Evolutionary conservation across 53 echinoderm and acorn worm genomes (phyloP), one percentile per base, ranked within the genome.

Genomic region (Echinometra lucunter): DNA sequence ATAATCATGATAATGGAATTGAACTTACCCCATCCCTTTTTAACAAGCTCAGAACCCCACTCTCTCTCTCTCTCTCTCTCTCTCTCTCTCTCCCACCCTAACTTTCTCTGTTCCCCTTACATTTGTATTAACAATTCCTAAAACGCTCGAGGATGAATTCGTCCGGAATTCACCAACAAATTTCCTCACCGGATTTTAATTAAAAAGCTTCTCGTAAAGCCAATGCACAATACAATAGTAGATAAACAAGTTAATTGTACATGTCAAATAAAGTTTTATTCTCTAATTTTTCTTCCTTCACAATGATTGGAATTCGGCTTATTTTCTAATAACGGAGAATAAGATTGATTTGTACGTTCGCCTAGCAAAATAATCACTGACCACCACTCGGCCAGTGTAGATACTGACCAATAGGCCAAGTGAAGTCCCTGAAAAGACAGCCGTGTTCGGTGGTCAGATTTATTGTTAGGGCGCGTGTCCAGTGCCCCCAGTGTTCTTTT

Each of bases 361-460:
- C 78, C 78, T 78, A 78, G 42, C 78, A 78, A 78, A 78, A 78
- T 78, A 42, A 78, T 78, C 78, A 78, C 78, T 78, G 78, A 78
- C 78, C 78, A 78, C 38, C 9, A n/a, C n/a, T 25, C 35, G 6
- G 40, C 75, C 19, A 72, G 78, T 16, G 6, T 42, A 21, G 42
- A 6, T 38, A 42, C 42, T 40, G 78, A 78, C 78, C 78, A 78
- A 10, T 42, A 37, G 13, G 2, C 74, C n/a, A n/a, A 53, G 9
- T 72, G 35, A 72, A 35, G 35, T 13, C 32, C 32, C 72, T 72
- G 32, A 72, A 78, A 78, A 35, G 78, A 18, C 38, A 78, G 21
- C 42, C 78, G 42, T 78, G 42, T 78, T 42, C 78, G 19, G 17
- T 78, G 78, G 78, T 78, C 78, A 78, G 37, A 63, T 78, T 78